phyloP scores from a whole-genome alignment of 2,113 vertebrate species.

The Cnemophilus loriae region DNA sequence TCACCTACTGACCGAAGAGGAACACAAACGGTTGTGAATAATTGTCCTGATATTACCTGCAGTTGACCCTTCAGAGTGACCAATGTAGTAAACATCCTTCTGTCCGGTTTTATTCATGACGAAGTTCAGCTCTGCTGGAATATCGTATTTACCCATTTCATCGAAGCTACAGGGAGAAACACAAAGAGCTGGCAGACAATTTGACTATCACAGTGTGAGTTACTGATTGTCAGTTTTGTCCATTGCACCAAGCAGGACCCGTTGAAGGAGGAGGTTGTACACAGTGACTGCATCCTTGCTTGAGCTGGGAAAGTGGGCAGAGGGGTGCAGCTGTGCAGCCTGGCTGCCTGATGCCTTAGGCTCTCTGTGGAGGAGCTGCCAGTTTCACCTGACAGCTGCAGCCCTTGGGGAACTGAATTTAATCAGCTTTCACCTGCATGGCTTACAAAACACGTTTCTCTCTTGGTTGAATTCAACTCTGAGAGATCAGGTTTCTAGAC shows the following conservation, averaged over 20 bases:
- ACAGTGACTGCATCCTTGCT: background rate
- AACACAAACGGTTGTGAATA: background rate
- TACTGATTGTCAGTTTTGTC: background rate
- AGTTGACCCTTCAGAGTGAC: constrained; percentile 89
- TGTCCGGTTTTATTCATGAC: constrained; percentile 82
- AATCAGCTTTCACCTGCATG: background rate
- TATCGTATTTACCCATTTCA: constrained; percentile 89
- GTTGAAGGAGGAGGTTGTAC: background rate
- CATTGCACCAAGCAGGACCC: background rate
- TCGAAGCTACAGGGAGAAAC: constrained; percentile 73
- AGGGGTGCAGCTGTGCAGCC: background rate
- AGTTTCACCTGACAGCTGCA: background rate
- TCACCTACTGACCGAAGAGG: background rate
- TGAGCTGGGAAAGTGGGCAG: background rate
- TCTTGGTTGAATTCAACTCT: background rate
- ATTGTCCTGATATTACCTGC: constrained; percentile 69
- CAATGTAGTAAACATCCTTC: constrained; percentile 82
- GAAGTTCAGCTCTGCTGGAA: constrained; percentile 85
- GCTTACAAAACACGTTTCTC: background rate
- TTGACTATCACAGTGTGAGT: background rate
- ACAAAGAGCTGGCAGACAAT: background rate
- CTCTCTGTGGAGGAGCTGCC: background rate
- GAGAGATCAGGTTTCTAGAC: background rate
- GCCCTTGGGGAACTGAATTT: background rate
- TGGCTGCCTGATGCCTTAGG: background rate